Conservation (phyloP, 2,888 invertebrate species). For the Calephelis perditalis region DNA sequence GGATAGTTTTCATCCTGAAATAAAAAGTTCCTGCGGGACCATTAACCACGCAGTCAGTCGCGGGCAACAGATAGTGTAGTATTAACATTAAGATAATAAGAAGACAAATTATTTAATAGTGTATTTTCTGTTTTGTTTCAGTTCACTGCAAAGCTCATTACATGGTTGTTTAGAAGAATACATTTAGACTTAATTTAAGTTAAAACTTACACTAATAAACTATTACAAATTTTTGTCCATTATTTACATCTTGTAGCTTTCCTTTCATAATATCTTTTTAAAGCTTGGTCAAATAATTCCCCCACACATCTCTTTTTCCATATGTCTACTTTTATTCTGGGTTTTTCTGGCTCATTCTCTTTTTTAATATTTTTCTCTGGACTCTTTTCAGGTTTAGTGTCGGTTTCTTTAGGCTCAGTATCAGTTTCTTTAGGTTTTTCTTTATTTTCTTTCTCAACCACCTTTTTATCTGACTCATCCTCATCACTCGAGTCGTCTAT, state of each 20-base stretch:
- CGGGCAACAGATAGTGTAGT: too few relatives aligned
- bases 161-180: constrained; percentile 43
- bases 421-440: constrained; percentile 32
- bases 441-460: not conserved
- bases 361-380: constrained; percentile 25
- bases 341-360: constrained; percentile 26
- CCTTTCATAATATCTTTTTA: constrained; percentile 86
- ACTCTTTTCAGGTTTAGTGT: constrained; percentile 27
- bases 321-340: constrained; percentile 81
- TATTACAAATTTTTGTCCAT: constrained; percentile 9
- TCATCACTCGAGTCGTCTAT: constrained; percentile 80
- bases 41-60: too few relatives aligned
- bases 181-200: not conserved
- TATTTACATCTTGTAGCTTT: constrained; percentile 76
- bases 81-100: too few relatives aligned
- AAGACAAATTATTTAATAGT: not conserved
- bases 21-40: too few relatives aligned
- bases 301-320: constrained; percentile 93
- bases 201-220: constrained; percentile 14
- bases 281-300: constrained; percentile 84
- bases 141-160: constrained; percentile 79
- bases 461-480: constrained; percentile 40
- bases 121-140: constrained; percentile 48
- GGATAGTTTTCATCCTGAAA: too few relatives aligned
- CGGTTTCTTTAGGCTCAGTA: constrained; percentile 31